Conservation (phyloP, 2,888 invertebrate genomes). For the Lysandra coridon region DNA sequence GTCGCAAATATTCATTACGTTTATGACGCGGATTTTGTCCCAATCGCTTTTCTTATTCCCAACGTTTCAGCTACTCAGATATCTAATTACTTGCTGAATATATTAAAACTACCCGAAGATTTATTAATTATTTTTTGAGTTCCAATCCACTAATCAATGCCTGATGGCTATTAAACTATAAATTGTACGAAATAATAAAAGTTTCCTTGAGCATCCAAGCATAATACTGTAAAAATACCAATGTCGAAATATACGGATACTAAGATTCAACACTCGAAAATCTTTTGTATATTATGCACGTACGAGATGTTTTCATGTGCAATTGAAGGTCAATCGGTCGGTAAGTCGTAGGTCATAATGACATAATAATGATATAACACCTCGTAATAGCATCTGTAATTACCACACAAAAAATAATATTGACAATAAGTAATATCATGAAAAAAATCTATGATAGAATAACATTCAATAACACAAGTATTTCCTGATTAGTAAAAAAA, state of each 20-base stretch:
- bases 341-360: constrained; percentile 29
- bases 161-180: not conserved
- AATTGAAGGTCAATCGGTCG: constrained; percentile 30
- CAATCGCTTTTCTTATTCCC: too few relatives aligned
- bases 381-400: constrained; percentile 2
- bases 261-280: not conserved
- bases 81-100: too few relatives aligned
- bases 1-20: too few relatives aligned
- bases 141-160: not conserved
- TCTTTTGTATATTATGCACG: not conserved
- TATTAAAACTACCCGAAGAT: too few relatives aligned
- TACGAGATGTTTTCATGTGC: constrained; percentile 15
- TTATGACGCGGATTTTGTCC: too few relatives aligned
- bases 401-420: not conserved
- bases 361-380: constrained; percentile 26
- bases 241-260: not conserved
- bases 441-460: not conserved
- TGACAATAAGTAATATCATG: not conserved
- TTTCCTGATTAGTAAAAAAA: too few relatives aligned
- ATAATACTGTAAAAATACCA: not conserved
- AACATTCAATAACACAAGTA: too few relatives aligned
- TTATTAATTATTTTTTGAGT: not conserved
- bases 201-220: not conserved
- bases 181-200: not conserved
- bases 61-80: too few relatives aligned